Conservation (phyloP, 2,797 vertebrate genomes). For the Urophycis tenuis region DNA sequence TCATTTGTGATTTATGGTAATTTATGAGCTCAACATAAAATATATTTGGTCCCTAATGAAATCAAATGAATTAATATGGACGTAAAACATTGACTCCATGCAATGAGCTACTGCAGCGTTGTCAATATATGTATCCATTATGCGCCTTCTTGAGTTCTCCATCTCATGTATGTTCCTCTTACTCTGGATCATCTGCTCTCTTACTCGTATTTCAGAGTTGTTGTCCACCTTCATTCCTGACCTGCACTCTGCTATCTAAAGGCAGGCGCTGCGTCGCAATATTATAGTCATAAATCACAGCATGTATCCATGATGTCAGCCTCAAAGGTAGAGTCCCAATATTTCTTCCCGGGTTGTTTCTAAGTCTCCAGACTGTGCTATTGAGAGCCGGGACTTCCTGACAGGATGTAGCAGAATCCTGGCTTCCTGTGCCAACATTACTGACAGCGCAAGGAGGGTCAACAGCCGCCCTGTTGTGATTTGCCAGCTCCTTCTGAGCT, state of each 20-base stretch:
- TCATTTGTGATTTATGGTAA: not conserved
- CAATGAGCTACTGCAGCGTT: not conserved
- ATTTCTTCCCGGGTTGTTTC: conserved; percentile 42
- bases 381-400: conserved; percentile 73
- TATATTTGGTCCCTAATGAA: not conserved
- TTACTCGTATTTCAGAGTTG: not conserved
- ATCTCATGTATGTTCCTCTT: not conserved
- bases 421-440: conserved; percentile 69
- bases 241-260: not conserved
- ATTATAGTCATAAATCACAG: not conserved
- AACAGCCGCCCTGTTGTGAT: conserved; percentile 25
- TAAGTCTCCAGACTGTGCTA: conserved; percentile 54
- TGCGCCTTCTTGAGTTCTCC: not conserved
- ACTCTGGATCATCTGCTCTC: not conserved
- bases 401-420: conserved; percentile 77
- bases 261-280: not conserved
- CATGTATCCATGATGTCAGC: conserved; percentile 5
- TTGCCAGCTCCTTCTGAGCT: not conserved
- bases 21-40: not conserved
- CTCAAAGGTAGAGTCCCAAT: conserved; percentile 27
- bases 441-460: conserved; percentile 64
- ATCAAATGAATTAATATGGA: not conserved
- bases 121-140: not conserved
- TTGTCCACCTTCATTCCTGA: not conserved
- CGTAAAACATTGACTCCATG: not conserved